Evolutionary conservation across 1,140 invertebrate species (phyloP), one percentile per base, ranked within the genome.

Genomic region (Drosophila quadrilineata): DNA sequence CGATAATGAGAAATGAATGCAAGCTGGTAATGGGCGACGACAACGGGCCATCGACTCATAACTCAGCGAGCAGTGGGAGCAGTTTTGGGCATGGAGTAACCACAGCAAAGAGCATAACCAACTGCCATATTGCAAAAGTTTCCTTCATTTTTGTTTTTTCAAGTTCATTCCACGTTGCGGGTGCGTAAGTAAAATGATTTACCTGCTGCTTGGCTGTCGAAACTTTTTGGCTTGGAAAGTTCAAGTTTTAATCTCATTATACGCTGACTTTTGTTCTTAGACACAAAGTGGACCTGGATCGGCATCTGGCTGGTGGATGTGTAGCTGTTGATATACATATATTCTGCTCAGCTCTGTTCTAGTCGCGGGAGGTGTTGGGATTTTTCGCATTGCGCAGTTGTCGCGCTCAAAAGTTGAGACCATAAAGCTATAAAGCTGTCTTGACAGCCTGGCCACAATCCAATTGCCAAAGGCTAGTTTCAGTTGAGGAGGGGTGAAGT

Each of bases 231-330:
- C 63, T 80, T 65, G 80, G 58, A 74, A 85, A 85, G 79, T 85
- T 85, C 71, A 86, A 86, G 66, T 86, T 85, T 86, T 85, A 85
- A 85, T 85, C 79, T 86, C 79, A 85, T 85, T 85, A 85, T 85
- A 86, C 80, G 79, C 71, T 86, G 79, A 85, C 79, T 85, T 86
- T 85, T 85, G 79, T 85, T 84, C 73, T 64, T 79, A 71, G 70
- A 79, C 79, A n/a, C n/a, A n/a, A n/a, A n/a, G n/a, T n/a, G n/a
- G n/a, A n/a, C n/a, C n/a, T n/a, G n/a, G n/a, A n/a, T n/a, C n/a
- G n/a, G n/a, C n/a, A n/a, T n/a, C n/a, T n/a, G n/a, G n/a, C n/a
- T n/a, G n/a, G n/a, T n/a, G n/a, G n/a, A n/a, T n/a, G n/a, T n/a
- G n/a, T n/a, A n/a, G n/a, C n/a, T n/a, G n/a, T n/a, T n/a, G n/a